Conservation (phyloP, 1,140 invertebrate genomes). For the Drosophila kikkawai region DNA sequence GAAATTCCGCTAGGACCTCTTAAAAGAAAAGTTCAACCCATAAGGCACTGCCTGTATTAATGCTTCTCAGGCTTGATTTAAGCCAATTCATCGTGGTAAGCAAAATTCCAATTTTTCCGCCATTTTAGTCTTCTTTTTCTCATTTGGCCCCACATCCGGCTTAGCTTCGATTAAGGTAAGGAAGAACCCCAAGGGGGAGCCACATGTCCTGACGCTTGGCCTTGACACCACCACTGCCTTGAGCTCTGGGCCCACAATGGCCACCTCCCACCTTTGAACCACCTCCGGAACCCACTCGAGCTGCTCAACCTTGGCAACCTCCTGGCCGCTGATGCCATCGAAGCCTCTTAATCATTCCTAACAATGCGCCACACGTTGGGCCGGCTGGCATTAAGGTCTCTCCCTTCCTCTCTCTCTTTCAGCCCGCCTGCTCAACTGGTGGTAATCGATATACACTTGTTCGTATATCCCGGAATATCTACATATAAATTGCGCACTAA, state of each 20-base stretch:
- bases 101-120: slow-evolving; percentile 12
- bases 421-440: slow-evolving; percentile 65
- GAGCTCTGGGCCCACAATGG: neutral
- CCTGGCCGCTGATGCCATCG: slow-evolving; percentile 56
- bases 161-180: slow-evolving; percentile 59
- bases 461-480: slow-evolving; percentile 36
- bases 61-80: slow-evolving; percentile 15
- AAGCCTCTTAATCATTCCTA: slow-evolving; percentile 78
- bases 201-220: slow-evolving; percentile 57
- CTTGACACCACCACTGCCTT: slow-evolving; percentile 60
- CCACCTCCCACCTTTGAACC: slow-evolving; percentile 15
- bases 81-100: slow-evolving; percentile 33
- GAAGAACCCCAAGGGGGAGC: slow-evolving; percentile 17
- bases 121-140: slow-evolving; percentile 30
- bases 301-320: slow-evolving; percentile 13
- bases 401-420: neutral
- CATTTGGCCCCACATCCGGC: slow-evolving; percentile 39
- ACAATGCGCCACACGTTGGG: slow-evolving; percentile 59
- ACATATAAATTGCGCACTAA: slow-evolving; percentile 74
- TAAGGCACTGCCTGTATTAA: neutral
- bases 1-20: neutral
- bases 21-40: neutral
- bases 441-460: slow-evolving; percentile 65
- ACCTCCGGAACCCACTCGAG: slow-evolving; percentile 1
- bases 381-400: slow-evolving; percentile 42